phyloP scores from a whole-genome alignment of 2,113 vertebrate genomes.

The rat (Rattus norvegicus) region GRCr8 NC_086023.1:105496501-105497000 shows the following conservation, averaged over 20 bases:
- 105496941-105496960: neutral
- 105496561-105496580: neutral
- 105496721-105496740: neutral
- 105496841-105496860: neutral
- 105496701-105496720: neutral
- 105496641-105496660: too few relatives aligned
- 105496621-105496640: neutral
- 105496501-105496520: neutral
- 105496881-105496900: neutral
- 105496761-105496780: neutral
- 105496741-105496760: neutral
- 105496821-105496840: neutral
- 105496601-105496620: neutral
- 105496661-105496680: neutral
- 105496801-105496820: slow-evolving; percentile 24
- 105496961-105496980: neutral
- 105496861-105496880: neutral
- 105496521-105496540: neutral
- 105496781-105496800: neutral
- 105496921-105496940: neutral
- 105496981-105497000: slow-evolving; percentile 36
- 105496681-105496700: neutral
- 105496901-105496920: neutral
- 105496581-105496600: neutral
- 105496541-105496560: neutral